phyloP scores from a whole-genome alignment of 2,113 vertebrate species.

The Helogale parvula region DNA sequence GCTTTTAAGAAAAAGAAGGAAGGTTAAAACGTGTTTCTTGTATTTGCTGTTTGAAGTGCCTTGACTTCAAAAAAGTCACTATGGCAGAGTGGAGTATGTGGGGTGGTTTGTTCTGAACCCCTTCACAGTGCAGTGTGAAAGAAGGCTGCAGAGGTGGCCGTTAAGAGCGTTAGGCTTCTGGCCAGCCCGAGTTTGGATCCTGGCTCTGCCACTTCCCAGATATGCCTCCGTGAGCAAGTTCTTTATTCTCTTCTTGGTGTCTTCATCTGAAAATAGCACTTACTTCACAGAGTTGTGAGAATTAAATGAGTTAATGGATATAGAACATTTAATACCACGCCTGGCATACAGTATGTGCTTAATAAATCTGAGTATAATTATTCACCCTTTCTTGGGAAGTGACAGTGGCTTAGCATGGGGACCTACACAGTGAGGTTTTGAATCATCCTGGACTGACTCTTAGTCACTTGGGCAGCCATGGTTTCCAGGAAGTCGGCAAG shows the following conservation, averaged over 20 bases:
- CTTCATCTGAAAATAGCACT: constrained; percentile 21
- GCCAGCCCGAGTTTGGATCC: neutral
- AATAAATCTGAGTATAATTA: neutral
- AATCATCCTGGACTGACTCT: neutral
- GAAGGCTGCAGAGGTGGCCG: neutral
- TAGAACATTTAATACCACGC: neutral
- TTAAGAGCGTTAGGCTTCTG: neutral
- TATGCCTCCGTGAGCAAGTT: neutral
- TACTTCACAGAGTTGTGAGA: neutral
- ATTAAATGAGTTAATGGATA: neutral
- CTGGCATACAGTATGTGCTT: neutral
- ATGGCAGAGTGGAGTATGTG: neutral
- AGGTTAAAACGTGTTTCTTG: neutral
- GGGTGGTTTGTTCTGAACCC: neutral
- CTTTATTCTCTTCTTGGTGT: neutral
- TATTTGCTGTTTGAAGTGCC: neutral
- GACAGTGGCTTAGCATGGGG: neutral
- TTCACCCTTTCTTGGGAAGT: neutral
- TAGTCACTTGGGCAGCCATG: neutral
- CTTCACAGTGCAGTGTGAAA: neutral
- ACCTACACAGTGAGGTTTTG: neutral
- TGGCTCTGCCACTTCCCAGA: neutral
- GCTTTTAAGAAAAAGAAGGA: neutral
- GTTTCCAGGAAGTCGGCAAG: neutral
- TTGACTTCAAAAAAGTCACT: neutral